Evolutionary conservation across 2,797 vertebrate genomes (phyloP).

Genomic region (Tenualosa thibaudeaui): DNA sequence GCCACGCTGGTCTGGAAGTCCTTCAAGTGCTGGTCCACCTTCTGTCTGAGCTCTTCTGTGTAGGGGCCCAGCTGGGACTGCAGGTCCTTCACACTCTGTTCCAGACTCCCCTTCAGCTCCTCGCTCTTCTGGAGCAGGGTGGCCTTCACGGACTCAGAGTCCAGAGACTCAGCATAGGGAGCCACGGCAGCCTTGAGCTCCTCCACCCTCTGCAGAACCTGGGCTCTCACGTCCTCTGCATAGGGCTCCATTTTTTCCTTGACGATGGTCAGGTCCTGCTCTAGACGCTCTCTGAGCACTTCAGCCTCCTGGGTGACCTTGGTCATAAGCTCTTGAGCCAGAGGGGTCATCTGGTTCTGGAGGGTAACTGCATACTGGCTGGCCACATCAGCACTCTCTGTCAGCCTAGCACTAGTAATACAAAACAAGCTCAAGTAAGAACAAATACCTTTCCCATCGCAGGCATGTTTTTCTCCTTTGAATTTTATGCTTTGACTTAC

Average conservation of each 20-base stretch:
- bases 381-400: constrained; percentile 67
- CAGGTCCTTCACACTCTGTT: constrained; percentile 71
- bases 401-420: constrained; percentile 58
- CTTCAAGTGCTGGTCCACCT: constrained; percentile 70
- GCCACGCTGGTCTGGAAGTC: constrained; percentile 68
- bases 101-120: constrained; percentile 69
- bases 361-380: constrained; percentile 66
- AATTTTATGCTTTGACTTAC: constrained; percentile 59
- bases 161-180: constrained; percentile 69
- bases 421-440: not conserved
- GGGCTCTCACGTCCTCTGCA: constrained; percentile 66
- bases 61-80: constrained; percentile 73
- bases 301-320: constrained; percentile 71
- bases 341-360: constrained; percentile 64
- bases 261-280: constrained; percentile 62
- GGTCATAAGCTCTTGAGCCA: constrained; percentile 67
- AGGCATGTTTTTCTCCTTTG: too few species aligned
- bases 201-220: constrained; percentile 71
- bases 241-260: constrained; percentile 67
- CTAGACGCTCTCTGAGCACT: constrained; percentile 61
- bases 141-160: constrained; percentile 67
- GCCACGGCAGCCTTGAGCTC: constrained; percentile 69
- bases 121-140: constrained; percentile 71
- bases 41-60: constrained; percentile 70
- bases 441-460: too few species aligned